Percentiles rank a stretch among this genome's conserved stretches.
Conservation (phyloP, 2,797 vertebrate species). For the Aplochiton taeniatus region DNA sequence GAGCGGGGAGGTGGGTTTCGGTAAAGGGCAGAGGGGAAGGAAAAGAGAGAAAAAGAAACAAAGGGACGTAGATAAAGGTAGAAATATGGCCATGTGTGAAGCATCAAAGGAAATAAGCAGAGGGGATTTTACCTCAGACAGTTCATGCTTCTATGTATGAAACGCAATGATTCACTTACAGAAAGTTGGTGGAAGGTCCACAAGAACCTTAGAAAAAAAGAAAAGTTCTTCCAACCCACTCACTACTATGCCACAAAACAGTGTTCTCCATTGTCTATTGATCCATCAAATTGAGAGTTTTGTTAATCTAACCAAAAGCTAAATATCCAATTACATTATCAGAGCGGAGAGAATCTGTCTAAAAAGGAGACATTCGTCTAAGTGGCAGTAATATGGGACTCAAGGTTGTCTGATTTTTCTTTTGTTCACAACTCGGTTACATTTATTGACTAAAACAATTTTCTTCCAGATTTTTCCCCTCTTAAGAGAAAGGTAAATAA, state of each 20-base stretch:
- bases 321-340: background rate
- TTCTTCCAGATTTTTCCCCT: background rate
- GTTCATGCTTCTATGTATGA: too few species aligned
- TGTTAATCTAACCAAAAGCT: too few species aligned
- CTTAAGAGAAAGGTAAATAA: background rate
- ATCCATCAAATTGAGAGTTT: too few species aligned
- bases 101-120: too few species aligned
- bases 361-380: background rate
- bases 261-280: too few species aligned
- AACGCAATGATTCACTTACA: too few species aligned
- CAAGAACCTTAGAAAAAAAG: too few species aligned
- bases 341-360: background rate
- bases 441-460: background rate
- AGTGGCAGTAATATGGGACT: slow-evolving; percentile 4
- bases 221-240: too few species aligned
- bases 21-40: background rate
- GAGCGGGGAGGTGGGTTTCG: background rate
- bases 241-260: too few species aligned
- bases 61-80: background rate
- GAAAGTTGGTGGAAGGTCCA: too few species aligned
- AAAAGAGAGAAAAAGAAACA: background rate
- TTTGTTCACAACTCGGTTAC: slow-evolving; percentile 21
- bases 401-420: slow-evolving; percentile 4
- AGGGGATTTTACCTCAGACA: too few species aligned
- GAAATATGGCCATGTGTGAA: too few species aligned